Evolutionary conservation across 1,140 invertebrate genomes (phyloP), one percentile per base, ranked within the genome.

Genomic region (Mya arenaria): DNA sequence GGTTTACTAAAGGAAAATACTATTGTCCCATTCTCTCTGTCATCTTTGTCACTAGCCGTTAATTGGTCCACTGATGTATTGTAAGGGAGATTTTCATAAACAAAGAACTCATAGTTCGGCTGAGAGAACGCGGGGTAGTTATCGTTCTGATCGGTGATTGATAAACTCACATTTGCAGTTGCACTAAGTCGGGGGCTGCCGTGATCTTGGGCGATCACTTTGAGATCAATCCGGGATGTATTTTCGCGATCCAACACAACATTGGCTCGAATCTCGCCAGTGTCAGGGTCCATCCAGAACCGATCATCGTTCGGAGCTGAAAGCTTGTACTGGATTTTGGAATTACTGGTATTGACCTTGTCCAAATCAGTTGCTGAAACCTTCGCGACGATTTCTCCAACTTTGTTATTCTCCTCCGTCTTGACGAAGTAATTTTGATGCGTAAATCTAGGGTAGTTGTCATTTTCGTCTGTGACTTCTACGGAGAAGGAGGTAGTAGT

Each of bases 391-490:
- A 75, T 63, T n/a, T 69, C 80, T 13, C 90, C 89, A 2, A 85
- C 52, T 52, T 82, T 56, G 52, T 86, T 86, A 74, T 91, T 91
- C 85, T 91, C 90, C n/a, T 75, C 48, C 10, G 90, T 55, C 28
- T 75, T 82, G 1, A 78, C 82, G 23, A 71, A 77, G 65, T 84
- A 88, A 13, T 56, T 62, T 2, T 66, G 41, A 23, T 86, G 62
- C 10, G 58, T 32, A 92, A 98, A 98, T 80, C 94, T 93, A 0
- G 98, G 98, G 32, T 95, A 94, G 90, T 98, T 96, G 92, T 99
- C 97, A 91, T 99, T 98, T 83, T 97, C 96, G 91, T 99, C 98
- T 37, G 96, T 93, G 30, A 99, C 96, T 88, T 96, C 95, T 41
- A 98, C 94, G 3, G 94, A 94, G 77, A 98, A 95, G 91, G 96